Conservation (phyloP, 2,113 vertebrate genomes). For the Glaucomys volans region DNA sequence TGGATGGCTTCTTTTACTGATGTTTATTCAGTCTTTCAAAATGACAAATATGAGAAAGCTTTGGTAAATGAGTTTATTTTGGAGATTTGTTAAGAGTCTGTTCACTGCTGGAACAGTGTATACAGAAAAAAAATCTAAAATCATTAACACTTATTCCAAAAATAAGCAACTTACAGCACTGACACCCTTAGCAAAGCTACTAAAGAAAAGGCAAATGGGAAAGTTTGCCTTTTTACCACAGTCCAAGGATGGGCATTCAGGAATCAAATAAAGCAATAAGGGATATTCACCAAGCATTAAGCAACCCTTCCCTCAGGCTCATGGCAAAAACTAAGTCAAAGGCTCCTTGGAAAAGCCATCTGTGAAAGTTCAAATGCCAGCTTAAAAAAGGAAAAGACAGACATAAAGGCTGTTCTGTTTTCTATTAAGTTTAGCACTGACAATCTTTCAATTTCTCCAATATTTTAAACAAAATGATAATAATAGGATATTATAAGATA, state of each 20-base stretch:
- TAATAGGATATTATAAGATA: not conserved
- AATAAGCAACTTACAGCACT: slow-evolving; percentile 63
- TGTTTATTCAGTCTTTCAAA: slow-evolving; percentile 80
- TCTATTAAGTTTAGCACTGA: not conserved
- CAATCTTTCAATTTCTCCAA: not conserved
- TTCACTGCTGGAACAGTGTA: slow-evolving; percentile 75
- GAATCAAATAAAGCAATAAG: not conserved
- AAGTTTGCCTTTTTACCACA: slow-evolving; percentile 51
- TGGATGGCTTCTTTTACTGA: slow-evolving; percentile 76
- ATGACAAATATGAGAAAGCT: slow-evolving; percentile 79
- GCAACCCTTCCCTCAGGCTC: not conserved
- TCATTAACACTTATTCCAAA: slow-evolving; percentile 74
- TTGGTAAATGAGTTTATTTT: slow-evolving; percentile 81
- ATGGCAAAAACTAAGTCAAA: not conserved
- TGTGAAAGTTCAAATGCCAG: not conserved
- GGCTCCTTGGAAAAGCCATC: not conserved
- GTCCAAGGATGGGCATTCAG: not conserved
- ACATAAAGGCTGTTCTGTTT: not conserved
- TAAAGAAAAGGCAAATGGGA: slow-evolving; percentile 55
- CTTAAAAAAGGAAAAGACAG: no score
- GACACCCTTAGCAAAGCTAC: slow-evolving; percentile 54
- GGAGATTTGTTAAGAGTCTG: slow-evolving; percentile 77
- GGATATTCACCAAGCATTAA: not conserved
- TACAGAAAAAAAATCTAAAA: slow-evolving; percentile 61
- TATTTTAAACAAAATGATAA: not conserved